Conservation (phyloP, 2,113 vertebrate genomes). For the Callospermophilus lateralis region DNA sequence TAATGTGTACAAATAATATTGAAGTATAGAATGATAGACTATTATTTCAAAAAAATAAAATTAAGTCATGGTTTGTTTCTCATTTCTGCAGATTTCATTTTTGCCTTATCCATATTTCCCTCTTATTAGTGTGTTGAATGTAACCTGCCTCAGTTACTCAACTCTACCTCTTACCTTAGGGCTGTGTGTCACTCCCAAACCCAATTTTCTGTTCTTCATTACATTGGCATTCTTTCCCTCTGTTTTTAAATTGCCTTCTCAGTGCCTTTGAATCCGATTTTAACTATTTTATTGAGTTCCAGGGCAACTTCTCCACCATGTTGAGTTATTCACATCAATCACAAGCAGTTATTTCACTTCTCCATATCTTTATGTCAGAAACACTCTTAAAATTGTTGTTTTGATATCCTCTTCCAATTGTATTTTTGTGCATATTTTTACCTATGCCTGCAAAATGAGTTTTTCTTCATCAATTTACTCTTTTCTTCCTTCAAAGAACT, state of each 20-base stretch:
- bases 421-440: slow-evolving; percentile 57
- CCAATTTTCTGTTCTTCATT: slow-evolving; percentile 46
- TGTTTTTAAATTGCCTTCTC: slow-evolving; percentile 43
- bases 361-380: not conserved
- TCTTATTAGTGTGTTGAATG: not conserved
- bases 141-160: not conserved
- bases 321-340: slow-evolving; percentile 44
- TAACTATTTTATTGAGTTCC: slow-evolving; percentile 47
- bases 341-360: slow-evolving; percentile 37
- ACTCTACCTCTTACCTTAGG: not conserved
- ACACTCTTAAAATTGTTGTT: slow-evolving; percentile 30
- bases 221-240: not conserved
- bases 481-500: not conserved
- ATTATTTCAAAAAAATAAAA: slow-evolving; percentile 39
- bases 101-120: not conserved
- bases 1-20: not conserved
- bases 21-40: not conserved
- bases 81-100: slow-evolving; percentile 10
- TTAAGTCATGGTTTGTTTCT: not conserved
- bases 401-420: slow-evolving; percentile 17
- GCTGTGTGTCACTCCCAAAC: slow-evolving; percentile 18
- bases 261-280: slow-evolving; percentile 54
- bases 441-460: not conserved
- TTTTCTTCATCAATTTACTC: slow-evolving; percentile 6
- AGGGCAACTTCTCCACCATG: not conserved